phyloP scores from a whole-genome alignment of 2,888 invertebrate genomes.

The Mylabris sibirica region DNA sequence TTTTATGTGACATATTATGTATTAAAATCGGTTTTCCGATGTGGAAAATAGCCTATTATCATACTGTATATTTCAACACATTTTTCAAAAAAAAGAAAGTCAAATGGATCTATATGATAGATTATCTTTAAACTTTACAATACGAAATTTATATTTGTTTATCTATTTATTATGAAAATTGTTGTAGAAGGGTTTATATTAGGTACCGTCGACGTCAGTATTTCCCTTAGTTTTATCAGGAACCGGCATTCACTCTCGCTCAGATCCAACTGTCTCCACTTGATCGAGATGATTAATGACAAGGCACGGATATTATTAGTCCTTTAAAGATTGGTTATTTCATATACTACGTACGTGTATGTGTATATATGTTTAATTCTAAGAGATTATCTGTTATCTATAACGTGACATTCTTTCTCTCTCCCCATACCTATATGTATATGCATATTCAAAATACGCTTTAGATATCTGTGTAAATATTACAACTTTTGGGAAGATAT shows the following conservation, averaged over 20 bases:
- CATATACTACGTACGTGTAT: conserved; percentile 41
- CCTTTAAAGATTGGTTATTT: conserved; percentile 41
- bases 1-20: conserved; percentile 63
- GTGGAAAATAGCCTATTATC: conserved; percentile 62
- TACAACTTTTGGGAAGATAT: conserved; percentile 14
- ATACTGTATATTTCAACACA: conserved; percentile 55
- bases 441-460: neutral
- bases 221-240: conserved; percentile 45
- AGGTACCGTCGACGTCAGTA: conserved; percentile 25
- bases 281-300: conserved; percentile 58
- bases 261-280: conserved; percentile 49
- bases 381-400: conserved; percentile 27
- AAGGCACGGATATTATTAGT: conserved; percentile 53
- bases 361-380: conserved; percentile 1
- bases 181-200: neutral
- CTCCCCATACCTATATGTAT: conserved; percentile 19
- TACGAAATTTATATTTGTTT: neutral
- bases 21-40: conserved; percentile 62
- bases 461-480: conserved; percentile 17
- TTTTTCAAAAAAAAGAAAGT: conserved; percentile 35
- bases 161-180: conserved; percentile 12
- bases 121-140: conserved; percentile 42
- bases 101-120: conserved; percentile 49
- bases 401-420: conserved; percentile 15
- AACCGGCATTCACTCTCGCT: conserved; percentile 46